A percentile compares a stretch with the other conserved stretches of the same genome.
Conservation (phyloP, 1,140 invertebrate species). For the Drosophila kurseongensis region DNA sequence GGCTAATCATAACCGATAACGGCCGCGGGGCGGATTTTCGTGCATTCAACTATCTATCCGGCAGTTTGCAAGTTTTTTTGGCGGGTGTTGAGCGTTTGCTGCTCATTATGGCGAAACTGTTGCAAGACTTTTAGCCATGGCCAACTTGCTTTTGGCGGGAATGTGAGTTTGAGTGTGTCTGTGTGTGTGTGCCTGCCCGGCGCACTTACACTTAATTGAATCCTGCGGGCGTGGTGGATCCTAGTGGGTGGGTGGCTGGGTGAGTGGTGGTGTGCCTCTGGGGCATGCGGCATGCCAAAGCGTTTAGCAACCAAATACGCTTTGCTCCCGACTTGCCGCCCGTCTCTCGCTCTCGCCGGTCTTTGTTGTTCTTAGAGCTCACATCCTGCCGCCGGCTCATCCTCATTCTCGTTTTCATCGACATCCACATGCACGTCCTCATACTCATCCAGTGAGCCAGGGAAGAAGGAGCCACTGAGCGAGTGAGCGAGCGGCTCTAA, state of each 20-base stretch:
- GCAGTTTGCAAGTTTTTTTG: slow-evolving; percentile 40
- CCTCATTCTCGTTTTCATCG: slow-evolving; percentile 1
- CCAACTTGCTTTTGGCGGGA: slow-evolving; percentile 16
- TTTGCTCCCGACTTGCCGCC: slow-evolving; percentile 42
- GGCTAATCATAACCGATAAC: slow-evolving; percentile 54
- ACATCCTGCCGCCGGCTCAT: slow-evolving; percentile 51
- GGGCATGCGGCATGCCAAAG: slow-evolving; percentile 75
- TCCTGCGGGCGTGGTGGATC: slow-evolving; percentile 66
- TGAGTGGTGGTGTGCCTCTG: slow-evolving; percentile 31
- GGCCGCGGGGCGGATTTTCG: slow-evolving; percentile 14
- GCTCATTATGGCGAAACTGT: slow-evolving; percentile 49
- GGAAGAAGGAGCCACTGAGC: slow-evolving; percentile 31
- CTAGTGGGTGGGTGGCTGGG: neutral
- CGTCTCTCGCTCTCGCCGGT: neutral
- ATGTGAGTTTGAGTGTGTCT: neutral
- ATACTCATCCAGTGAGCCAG: slow-evolving; percentile 22
- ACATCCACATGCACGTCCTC: neutral
- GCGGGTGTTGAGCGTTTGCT: slow-evolving; percentile 35
- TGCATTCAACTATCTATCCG: slow-evolving; percentile 33
- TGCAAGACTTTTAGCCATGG: slow-evolving; percentile 24
- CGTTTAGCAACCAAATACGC: slow-evolving; percentile 67
- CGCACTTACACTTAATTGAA: slow-evolving; percentile 82
- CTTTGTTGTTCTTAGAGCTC: slow-evolving; percentile 33
- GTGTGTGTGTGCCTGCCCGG: slow-evolving; percentile 20
- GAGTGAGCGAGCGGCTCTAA: slow-evolving; percentile 63